Percentiles rank a stretch among this genome's conserved stretches.
Conservation (phyloP, 1,140 invertebrate species). For the Tetragnatha versicolor region DNA sequence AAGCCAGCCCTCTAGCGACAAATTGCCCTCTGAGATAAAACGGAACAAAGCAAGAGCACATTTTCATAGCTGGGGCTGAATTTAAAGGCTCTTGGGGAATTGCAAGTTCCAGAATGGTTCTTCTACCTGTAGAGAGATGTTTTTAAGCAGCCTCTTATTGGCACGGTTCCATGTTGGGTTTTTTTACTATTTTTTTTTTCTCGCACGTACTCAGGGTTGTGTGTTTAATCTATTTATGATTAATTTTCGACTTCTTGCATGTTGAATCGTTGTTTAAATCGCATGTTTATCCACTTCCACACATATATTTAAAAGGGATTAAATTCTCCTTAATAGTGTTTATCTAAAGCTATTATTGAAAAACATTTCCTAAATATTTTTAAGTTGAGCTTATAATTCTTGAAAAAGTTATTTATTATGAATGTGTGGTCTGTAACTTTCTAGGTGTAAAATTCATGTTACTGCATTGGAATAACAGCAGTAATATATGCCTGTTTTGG, state of each 20-base stretch:
- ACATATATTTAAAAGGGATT: too few species aligned
- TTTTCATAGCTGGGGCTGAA: conserved; percentile 47
- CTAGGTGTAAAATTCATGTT: too few species aligned
- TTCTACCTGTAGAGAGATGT: conserved; percentile 28
- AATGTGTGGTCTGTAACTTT: too few species aligned
- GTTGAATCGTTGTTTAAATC: conserved; percentile 7
- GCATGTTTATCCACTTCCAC: too few species aligned
- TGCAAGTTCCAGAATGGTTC: conserved; percentile 33
- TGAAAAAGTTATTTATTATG: too few species aligned
- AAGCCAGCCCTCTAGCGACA: conserved; percentile 40
- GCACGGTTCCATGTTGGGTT: conserved; percentile 11
- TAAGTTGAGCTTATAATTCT: too few species aligned
- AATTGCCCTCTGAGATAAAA: conserved; percentile 50
- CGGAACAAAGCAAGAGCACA: conserved; percentile 34
- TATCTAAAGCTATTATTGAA: too few species aligned
- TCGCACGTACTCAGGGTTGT: not conserved
- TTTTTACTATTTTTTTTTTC: not conserved
- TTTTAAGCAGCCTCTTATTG: conserved; percentile 7
- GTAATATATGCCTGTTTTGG: too few species aligned
- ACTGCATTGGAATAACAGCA: too few species aligned
- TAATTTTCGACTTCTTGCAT: too few species aligned
- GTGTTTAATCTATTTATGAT: conserved; percentile 26
- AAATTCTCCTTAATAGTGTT: too few species aligned
- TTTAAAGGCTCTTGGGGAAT: conserved; percentile 42
- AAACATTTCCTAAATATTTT: too few species aligned